Base-by-base conservation (phyloP, 2,888 invertebrate species). In the Antheraea assamensis region DNA sequence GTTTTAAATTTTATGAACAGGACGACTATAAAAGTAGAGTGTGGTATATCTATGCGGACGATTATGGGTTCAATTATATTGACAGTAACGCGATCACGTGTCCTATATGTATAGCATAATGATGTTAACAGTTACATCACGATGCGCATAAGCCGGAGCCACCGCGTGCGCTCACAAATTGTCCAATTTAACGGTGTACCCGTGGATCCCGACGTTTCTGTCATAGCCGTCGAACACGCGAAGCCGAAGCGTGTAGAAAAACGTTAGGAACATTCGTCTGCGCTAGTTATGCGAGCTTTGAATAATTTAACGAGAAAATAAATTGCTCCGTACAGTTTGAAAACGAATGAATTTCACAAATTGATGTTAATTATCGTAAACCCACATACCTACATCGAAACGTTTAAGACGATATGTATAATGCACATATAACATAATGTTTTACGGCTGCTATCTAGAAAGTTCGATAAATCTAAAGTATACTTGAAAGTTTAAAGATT, bases 111-210 rank as follows among this genome's bases (percentile, higher is more conserved):
- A 17, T 64, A 91, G 85, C 91, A 88, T 92, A 91, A 92, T 92
- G 87, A 83, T 80, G 74, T 86, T 87, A 87, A 92, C 92, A 88
- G 92, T 92, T 91, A 91, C 85, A 87, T 88, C 89, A 90, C 79
- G 87, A 82, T 78, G 82, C 80, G 83, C 85, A 78, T 76, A 79
- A 75, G 80, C 83, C 86, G 86, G 91, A 92, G 82, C 90, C 91
- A 91, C 89, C 82, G 83, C 80, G 81, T 88, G 87, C 84, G 86
- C 86, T 82, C 87, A 87, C 87, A 90, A 93, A 93, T 91, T 91
- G 90, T 86, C 91, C 90, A 93, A 93, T 93, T 93, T 93, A 93
- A 93, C 93, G 92, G 93, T 91, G 89, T 87, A 88, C 76, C 74
- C 76, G 77, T 77, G 76, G 74, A 75, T 78, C 76, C 71, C 74